Percentiles rank a stretch among this genome's conserved stretches.
phyloP scores from a whole-genome alignment of 2,888 invertebrate genomes.

The Monochamus alternatus region DNA sequence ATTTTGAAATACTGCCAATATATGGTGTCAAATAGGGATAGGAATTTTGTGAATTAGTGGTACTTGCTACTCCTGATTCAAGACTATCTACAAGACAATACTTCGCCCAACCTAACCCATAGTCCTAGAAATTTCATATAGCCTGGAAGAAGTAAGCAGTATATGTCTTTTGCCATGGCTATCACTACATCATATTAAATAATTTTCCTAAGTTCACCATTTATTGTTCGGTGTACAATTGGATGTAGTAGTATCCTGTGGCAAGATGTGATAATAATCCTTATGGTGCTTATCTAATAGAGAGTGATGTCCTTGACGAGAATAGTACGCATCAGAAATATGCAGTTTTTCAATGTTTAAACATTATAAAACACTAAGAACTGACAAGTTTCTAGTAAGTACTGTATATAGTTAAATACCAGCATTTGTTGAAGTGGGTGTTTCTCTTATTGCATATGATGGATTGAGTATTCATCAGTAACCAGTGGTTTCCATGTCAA shows the following conservation, averaged over 20 bases:
- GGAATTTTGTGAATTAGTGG: slow-evolving; percentile 65
- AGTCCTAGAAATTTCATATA: slow-evolving; percentile 37
- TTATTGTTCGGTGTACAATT: slow-evolving; percentile 31
- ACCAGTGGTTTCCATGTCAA: neutral
- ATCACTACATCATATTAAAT: slow-evolving; percentile 32
- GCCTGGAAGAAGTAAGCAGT: slow-evolving; percentile 30
- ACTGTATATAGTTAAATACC: slow-evolving; percentile 17
- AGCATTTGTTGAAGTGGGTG: slow-evolving; percentile 13
- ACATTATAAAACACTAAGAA: slow-evolving; percentile 29
- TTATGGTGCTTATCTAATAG: slow-evolving; percentile 56
- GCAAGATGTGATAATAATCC: slow-evolving; percentile 57
- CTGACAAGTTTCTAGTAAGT: neutral
- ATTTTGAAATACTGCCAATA: slow-evolving; percentile 69
- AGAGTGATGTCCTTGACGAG: slow-evolving; percentile 52
- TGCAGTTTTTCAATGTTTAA: slow-evolving; percentile 47
- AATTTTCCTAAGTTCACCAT: slow-evolving; percentile 23
- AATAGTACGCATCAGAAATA: slow-evolving; percentile 46
- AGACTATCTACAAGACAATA: slow-evolving; percentile 68
- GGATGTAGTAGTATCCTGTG: slow-evolving; percentile 46
- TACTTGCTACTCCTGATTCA: slow-evolving; percentile 62
- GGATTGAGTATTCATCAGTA: neutral
- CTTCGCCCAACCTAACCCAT: slow-evolving; percentile 52
- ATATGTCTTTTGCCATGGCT: slow-evolving; percentile 23
- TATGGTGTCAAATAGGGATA: slow-evolving; percentile 69
- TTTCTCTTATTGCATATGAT: slow-evolving; percentile 1